Base-by-base conservation (phyloP, 2,113 vertebrate genomes). In the Planiliza haematocheilus region DNA sequence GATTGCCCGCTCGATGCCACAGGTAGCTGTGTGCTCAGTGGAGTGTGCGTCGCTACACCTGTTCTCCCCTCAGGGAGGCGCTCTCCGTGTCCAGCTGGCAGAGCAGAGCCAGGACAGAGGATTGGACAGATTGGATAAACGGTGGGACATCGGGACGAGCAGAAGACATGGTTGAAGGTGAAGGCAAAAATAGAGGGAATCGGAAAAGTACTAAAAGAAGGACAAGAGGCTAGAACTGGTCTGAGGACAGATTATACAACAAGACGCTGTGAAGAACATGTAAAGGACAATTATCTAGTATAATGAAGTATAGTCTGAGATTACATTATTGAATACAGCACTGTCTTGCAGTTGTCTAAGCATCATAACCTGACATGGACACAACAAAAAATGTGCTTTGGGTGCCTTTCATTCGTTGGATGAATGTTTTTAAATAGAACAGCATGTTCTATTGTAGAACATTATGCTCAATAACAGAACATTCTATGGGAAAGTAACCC, bases 41-140 rank as follows among this genome's bases (percentile, higher is more conserved):
- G 80, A 86, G 85, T 90, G 91, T 91, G 55, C 52, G 70, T 64
- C 61, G 73, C 78, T 88, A 90, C 92, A 92, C 92, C 92, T 93
- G 92, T 90, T 61, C 80, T 85, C 85, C 75, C 86, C 83, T 89
- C 84, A 11, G 90, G 92, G 91, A 88, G 87, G 86, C 88, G 79
- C 86, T 86, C 79, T 78, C 56, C 36, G 0, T 11, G 68, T 91
- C 92, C 92, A 93, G 90, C 89, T 92, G 92, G 91, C 92, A 89
- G 38, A 74, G 66, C 50, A 9, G 61, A 46, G 58, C 45, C 10
- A 39, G 89, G 80, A 84, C 84, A 77, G 81, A 76, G 85, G 67
- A 76, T 42, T 21, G 85, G 88, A 92, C 92, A 92, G 92, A 92
- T 92, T 91, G 92, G 84, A 42, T 57, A 74, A 84, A 70, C 91